Conservation (phyloP, 2,888 invertebrate genomes). For the Nephrocerus scutellatus region DNA sequence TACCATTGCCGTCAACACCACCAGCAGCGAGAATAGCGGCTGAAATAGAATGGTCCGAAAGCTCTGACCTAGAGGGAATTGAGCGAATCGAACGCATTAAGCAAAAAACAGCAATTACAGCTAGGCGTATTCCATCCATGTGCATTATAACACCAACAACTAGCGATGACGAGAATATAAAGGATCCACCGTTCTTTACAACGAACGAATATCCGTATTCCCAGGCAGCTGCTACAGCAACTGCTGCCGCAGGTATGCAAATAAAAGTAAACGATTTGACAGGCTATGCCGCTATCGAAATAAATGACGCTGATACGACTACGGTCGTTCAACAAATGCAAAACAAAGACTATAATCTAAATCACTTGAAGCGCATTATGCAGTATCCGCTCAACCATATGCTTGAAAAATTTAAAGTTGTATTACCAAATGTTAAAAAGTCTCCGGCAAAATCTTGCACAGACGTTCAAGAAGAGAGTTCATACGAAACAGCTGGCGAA, state of each 20-base stretch:
- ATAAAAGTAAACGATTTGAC: slow-evolving; percentile 20
- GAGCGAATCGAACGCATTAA: slow-evolving; percentile 79
- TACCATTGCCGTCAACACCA: slow-evolving; percentile 26
- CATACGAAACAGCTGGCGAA: slow-evolving; percentile 56
- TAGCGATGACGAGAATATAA: slow-evolving; percentile 69
- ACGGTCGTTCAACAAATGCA: not conserved
- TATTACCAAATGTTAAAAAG: slow-evolving; percentile 53
- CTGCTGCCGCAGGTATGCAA: slow-evolving; percentile 10
- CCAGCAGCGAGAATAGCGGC: slow-evolving; percentile 23
- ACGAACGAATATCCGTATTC: slow-evolving; percentile 6
- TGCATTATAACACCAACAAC: slow-evolving; percentile 84
- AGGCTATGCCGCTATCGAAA: slow-evolving; percentile 22
- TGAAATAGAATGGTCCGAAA: slow-evolving; percentile 79
- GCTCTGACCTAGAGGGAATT: slow-evolving; percentile 79
- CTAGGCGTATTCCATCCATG: slow-evolving; percentile 84
- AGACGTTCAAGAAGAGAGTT: slow-evolving; percentile 42
- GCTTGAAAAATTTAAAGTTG: slow-evolving; percentile 64
- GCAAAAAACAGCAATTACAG: slow-evolving; percentile 79
- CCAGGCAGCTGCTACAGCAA: slow-evolving; percentile 1
- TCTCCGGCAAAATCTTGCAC: slow-evolving; percentile 52
- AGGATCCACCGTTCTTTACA: slow-evolving; percentile 11
- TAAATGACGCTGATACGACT: slow-evolving; percentile 24
- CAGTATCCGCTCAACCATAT: slow-evolving; percentile 64
- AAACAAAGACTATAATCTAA: slow-evolving; percentile 44
- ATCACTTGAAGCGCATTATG: slow-evolving; percentile 42